Base-by-base conservation (phyloP, 2,888 invertebrate species). In the Ganaspis brasiliensis region DNA sequence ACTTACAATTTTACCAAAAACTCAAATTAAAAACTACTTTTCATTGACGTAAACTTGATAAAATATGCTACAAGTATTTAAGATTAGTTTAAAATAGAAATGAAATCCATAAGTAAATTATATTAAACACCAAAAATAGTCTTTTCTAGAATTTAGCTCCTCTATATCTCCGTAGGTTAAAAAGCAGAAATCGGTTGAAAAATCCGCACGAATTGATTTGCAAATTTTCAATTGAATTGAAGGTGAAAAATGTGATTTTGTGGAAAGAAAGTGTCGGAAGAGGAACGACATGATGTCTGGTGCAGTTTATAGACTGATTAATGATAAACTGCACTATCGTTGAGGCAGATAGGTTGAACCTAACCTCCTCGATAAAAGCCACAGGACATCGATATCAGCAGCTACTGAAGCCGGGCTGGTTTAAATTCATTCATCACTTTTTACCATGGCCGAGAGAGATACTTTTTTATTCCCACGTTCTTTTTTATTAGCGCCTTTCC, bases 401-500 rank as follows among this genome's bases (percentile, higher is more conserved):
- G 45, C 24, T 45, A 16, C 21, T 49, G 67, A 19, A 55, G 77
- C 74, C 75, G 55, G 82, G 74, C 81, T 67, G n/a, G 76, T 81
- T 83, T 75, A 75, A 80, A 83, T 83, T 84, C 82, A 81, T 84
- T 84, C 81, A 81, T 82, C 81, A 83, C 83, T 79, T 76, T 79
- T 81, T 83, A 77, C 76, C 76, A 78, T 52, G 57, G 55, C 72
- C 57, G 37, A 71, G 37, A 70, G 49, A 72, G 56, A 31, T 63
- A 35, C 73, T 71, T 73, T 76, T 55, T 19, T 55, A 31, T 26
- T 45, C 40, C 49, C 67, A 72, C 61, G 75, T 55, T 73, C 73
- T 73, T 72, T 73, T 79, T 63, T 74, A 35, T 57, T 49, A 35
- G 45, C 40, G 40, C 26, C 67, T 73, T n/a, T 77, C 45, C 19